phyloP scores from a whole-genome alignment of 2,113 vertebrate species.

The Oceanodroma tethys region DNA sequence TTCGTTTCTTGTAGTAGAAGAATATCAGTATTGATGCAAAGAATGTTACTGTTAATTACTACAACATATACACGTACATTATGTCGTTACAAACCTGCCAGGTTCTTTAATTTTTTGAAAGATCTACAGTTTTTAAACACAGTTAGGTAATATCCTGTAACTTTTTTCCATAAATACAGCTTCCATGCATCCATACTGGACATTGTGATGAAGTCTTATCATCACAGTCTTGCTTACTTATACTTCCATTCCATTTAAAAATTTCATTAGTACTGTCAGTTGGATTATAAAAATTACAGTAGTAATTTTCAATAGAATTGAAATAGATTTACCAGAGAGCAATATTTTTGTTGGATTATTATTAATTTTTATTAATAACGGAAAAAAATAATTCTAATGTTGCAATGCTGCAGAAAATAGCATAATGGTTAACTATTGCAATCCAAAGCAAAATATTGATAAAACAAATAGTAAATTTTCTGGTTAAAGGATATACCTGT shows the following conservation, averaged over 20 bases:
- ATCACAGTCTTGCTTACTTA: neutral
- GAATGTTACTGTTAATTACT: neutral
- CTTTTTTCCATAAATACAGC: neutral
- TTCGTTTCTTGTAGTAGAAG: neutral
- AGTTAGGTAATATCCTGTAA: neutral
- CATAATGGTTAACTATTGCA: neutral
- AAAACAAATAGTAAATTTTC: neutral
- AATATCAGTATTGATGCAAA: neutral
- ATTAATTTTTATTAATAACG: neutral
- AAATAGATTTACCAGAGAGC: neutral
- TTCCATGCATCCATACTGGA: neutral
- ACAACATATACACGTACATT: rapidly evolving
- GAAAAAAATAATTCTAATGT: neutral
- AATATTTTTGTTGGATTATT: neutral
- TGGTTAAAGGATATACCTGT: neutral
- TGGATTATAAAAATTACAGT: neutral
- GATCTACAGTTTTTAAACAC: neutral
- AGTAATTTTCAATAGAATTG: neutral
- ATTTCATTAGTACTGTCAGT: neutral
- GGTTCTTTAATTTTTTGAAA: neutral
- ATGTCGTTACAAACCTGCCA: neutral
- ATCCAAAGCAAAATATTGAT: neutral
- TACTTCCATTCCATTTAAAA: neutral
- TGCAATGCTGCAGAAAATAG: slow-evolving; percentile 9
- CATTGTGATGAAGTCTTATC: neutral